Evolutionary conservation across 64 coral and sea anemone species (phyloP), one percentile per base, ranked within the genome.

Genomic region (Trachythela sp.): DNA sequence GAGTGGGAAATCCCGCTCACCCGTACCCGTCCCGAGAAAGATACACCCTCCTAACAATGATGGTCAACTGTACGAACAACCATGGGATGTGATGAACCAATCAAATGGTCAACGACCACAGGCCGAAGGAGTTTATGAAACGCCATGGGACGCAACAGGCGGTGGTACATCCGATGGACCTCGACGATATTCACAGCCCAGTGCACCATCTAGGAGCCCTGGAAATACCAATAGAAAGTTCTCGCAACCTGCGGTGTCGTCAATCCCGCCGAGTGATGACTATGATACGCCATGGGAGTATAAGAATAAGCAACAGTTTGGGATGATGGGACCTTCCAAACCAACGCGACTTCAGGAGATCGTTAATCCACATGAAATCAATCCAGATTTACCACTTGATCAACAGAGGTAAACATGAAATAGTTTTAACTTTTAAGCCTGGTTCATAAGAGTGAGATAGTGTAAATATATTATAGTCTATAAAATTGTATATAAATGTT

Each of bases 281-380:
- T 80, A 80, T 80, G 75, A 80, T 18, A 80, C 20, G 37, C 75
- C 75, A 2, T 80, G 75, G 75, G 75, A 80, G 20, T 80, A 80
- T 39, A 80, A 80, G 34, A 80, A 80, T 37, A 39, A 13, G 10
- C 31, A 39, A 38, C 31, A 35, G 20, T 80, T 80, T 30, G 17
- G 56, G 20, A 64, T 24, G 24, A 64, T 64, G 1, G 56, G 20
- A 64, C 56, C 56, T n/a, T 0, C 56, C 26, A 64, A 64, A 64
- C 75, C 75, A 80, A 37, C 27, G 9, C 31, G 31, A 15, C 9
- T 35, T 13, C 37, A 35, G 4, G 75, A 80, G 37, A 35, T 39
- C 13, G 75, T 30, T 13, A 39, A 80, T 37, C 75, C 75, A 37
- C 30, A 35, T 20, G 75, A 80, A 17, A 30, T 80, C 75, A 80